Base-by-base conservation (phyloP, 2,113 vertebrate genomes). In the Solea senegalensis region DNA sequence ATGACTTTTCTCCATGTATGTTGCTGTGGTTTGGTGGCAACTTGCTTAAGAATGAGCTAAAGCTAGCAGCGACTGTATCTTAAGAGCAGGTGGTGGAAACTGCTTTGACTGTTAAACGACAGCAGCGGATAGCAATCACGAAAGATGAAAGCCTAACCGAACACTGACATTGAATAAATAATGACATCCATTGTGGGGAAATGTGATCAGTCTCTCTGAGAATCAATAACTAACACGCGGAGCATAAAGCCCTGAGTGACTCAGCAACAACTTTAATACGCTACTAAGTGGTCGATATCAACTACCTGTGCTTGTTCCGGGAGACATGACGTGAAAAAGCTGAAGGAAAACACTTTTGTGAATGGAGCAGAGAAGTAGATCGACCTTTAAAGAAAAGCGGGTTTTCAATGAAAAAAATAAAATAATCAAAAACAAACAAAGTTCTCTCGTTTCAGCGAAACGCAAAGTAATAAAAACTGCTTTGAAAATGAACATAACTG, bases 151-250 rank as follows among this genome's bases (percentile, higher is more conserved):
- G 80, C 69, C 78, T 58, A 54, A 77, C 72, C 65, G 57, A 86
- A 84, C 74, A 76, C 80, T 34, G 63, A 76, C 65, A 78, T 72
- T 90, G 85, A 91, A 92, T 92, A 90, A 92, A 89, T 90, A 90
- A 92, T 88, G 82, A 75, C 81, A 84, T 85, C 76, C 64, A 89
- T 88, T 87, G 88, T 85, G 76, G 65, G 78, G 88, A 87, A 89
- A 91, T 89, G 83, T 87, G 90, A 91, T 89, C 89, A 63, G 69
- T 67, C 77, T 81, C 85, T 86, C 81, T 85, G 85, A 82, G 86
- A 88, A 90, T 89, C 91, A 89, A 89, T 91, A 91, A 88, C 81
- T 69, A 90, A 86, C 89, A 88, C 87, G 74, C 68, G 74, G 88
- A 87, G 80, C 83, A 45, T 66, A 71, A 84, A 74, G 76, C 80